These are phyloP conservation scores for Pseudochirops cupreus DNA, from an alignment of 2,797 vertebrate species.

Conservation along the genomic window DNA sequence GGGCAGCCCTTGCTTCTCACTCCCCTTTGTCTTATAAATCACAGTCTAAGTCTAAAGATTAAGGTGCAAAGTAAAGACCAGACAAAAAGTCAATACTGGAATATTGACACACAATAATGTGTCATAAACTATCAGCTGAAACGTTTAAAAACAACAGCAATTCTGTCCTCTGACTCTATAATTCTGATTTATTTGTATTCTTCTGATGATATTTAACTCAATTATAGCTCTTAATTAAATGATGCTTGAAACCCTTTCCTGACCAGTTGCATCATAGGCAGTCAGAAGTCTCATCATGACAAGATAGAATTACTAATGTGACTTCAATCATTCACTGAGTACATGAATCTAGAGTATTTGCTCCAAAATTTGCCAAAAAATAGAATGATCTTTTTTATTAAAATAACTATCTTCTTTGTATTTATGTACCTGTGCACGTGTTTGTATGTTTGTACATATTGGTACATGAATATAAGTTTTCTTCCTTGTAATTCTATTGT, in stretches of 20 bases:
- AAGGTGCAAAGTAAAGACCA: neutral
- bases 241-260: neutral
- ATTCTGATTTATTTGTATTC: neutral
- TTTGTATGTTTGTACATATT: neutral
- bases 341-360: neutral
- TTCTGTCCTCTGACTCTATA: neutral
- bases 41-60: neutral
- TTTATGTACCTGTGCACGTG: neutral
- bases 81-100: neutral
- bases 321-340: neutral
- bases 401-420: neutral
- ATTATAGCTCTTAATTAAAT: neutral
- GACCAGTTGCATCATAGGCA: neutral
- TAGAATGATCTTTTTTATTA: neutral
- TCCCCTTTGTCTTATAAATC: neutral
- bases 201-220: neutral
- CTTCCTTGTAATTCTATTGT: neutral
- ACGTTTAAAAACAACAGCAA: neutral
- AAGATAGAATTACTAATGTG: neutral
- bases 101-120: neutral
- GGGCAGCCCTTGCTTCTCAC: neutral
- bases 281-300: neutral
- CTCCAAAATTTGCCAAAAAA: neutral
- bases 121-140: neutral
- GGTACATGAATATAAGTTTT: neutral